Conservation (phyloP, 2,113 vertebrate species). For the Hyaena hyaena region DNA sequence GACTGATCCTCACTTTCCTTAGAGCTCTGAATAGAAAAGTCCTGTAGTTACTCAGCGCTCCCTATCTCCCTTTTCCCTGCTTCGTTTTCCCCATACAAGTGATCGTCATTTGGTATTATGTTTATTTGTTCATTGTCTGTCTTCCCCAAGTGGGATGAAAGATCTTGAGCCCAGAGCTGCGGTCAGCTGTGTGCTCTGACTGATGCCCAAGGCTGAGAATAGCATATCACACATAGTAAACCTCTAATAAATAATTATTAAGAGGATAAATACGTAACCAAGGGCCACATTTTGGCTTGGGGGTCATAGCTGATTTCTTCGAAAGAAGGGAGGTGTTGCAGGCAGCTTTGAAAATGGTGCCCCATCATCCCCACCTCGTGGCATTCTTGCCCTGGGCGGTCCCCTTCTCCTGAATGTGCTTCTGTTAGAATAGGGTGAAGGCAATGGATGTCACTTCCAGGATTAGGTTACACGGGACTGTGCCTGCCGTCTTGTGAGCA, state of each 20-base stretch:
- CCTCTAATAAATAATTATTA: background rate
- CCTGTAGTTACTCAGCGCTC: too few relatives aligned
- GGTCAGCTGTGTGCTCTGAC: background rate
- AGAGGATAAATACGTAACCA: fast-evolving
- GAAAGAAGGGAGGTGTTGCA: background rate
- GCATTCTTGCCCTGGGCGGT: background rate
- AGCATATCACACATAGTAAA: background rate
- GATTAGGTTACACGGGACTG: background rate
- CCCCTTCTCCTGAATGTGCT: too few relatives aligned
- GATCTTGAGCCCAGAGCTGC: background rate
- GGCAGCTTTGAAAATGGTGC: background rate
- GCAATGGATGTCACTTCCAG: background rate
- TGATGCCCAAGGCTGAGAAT: background rate
- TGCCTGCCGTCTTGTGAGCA: background rate
- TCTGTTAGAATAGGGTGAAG: background rate
- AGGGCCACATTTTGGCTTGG: background rate
- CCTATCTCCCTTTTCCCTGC: background rate
- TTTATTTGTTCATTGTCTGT: background rate
- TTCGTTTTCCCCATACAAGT: background rate
- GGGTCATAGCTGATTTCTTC: background rate
- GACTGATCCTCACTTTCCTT: background rate
- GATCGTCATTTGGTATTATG: background rate
- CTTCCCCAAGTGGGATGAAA: background rate
- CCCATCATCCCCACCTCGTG: background rate
- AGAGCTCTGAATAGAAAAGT: background rate